Conservation (phyloP, 1,140 invertebrate genomes). For the Gonatopus flavifemur region DNA sequence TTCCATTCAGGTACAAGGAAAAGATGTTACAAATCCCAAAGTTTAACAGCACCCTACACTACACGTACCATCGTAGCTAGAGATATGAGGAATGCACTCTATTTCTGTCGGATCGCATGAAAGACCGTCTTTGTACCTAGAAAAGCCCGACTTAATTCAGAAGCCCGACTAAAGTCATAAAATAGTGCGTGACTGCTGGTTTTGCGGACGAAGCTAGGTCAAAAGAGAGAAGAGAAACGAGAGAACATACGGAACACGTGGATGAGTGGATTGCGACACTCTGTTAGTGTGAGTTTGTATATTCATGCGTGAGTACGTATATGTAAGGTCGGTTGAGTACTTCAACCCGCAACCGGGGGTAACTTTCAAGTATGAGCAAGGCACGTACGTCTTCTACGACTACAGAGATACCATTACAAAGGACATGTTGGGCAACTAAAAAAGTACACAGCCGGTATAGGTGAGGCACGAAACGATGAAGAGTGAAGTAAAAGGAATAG, state of each 20-base stretch:
- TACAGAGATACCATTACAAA: conserved; percentile 24
- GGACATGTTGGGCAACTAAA: conserved; percentile 23
- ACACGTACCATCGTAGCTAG: conserved; percentile 12
- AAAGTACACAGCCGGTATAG: conserved; percentile 19
- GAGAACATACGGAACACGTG: background rate
- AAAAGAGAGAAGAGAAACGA: background rate
- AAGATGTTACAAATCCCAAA: too few relatives aligned
- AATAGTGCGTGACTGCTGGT: conserved; percentile 30
- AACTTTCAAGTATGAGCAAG: conserved; percentile 5
- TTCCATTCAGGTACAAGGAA: too few relatives aligned
- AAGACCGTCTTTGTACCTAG: conserved; percentile 9
- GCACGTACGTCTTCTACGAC: conserved; percentile 25
- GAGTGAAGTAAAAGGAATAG: background rate
- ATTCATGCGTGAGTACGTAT: background rate
- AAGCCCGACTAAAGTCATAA: conserved; percentile 27
- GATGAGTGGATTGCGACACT: background rate
- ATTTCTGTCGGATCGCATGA: conserved; percentile 20
- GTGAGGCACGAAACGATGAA: background rate
- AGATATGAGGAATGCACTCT: conserved; percentile 17
- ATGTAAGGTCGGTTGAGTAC: conserved; percentile 3
- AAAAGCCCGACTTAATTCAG: conserved; percentile 31
- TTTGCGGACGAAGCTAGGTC: background rate
- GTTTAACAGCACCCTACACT: conserved; percentile 28
- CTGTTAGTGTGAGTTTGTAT: too few relatives aligned
- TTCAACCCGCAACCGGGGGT: background rate